Conservation (phyloP, 35 echinoderm and acorn worm genomes). For the Ophioderma brevispina region DNA sequence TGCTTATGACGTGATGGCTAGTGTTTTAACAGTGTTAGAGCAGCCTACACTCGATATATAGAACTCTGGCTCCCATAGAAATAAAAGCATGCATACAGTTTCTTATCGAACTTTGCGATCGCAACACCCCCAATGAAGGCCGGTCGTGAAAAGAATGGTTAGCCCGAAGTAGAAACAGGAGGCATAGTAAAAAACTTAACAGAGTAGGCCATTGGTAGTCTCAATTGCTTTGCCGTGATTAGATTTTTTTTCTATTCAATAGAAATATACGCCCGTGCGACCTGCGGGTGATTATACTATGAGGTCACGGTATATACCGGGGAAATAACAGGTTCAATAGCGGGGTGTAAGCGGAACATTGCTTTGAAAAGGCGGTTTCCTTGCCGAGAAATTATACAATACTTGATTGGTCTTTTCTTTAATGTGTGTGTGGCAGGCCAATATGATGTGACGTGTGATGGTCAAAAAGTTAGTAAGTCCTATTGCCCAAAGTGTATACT, state of each 20-base stretch:
- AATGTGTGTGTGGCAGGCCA: background rate
- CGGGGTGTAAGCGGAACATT: background rate
- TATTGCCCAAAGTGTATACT: background rate
- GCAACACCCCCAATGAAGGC: background rate
- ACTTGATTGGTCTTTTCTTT: background rate
- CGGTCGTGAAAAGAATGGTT: background rate
- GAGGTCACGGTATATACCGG: background rate
- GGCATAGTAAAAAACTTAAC: background rate
- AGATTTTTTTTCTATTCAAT: background rate
- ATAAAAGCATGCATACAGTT: background rate
- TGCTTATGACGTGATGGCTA: too few relatives aligned
- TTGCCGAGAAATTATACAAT: too few relatives aligned
- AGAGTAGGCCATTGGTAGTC: background rate
- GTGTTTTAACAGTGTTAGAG: too few relatives aligned
- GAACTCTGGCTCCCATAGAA: background rate
- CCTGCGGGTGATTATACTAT: conserved; percentile 8
- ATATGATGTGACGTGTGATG: background rate
- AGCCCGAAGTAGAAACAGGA: background rate
- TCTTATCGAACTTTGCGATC: background rate
- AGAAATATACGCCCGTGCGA: conserved; percentile 1
- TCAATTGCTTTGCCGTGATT: background rate
- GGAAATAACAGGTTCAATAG: conserved; percentile 2
- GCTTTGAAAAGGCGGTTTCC: background rate
- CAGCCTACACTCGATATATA: too few relatives aligned
- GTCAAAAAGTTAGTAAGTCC: background rate